Evolutionary conservation across 1,140 invertebrate species (phyloP), one percentile per base, ranked within the genome.

Genomic region (Dufourea novaeangliae): DNA sequence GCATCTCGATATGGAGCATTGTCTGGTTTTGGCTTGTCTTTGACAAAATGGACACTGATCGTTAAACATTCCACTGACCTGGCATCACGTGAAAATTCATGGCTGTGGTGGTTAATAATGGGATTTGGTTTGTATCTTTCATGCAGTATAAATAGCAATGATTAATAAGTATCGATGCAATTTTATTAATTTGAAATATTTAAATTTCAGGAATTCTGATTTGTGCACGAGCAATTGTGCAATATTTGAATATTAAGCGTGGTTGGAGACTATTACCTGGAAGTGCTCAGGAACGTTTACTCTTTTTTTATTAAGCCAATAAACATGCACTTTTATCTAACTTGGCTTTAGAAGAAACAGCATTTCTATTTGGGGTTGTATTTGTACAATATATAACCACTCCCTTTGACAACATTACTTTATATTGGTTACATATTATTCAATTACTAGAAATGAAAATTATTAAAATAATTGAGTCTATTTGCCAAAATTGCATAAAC

Each of bases 41-140:
- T 98, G 79, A 97, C 97, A 78, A 98, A 98, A 93, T 98, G 97
- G 98, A 98, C 97, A 29, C 94, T 98, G 54, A 98, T 98, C 87
- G 97, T 98, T 4, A 98, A 98, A 91, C 96, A 97, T 88, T 97
- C 96, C 73, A 97, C 97, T 73, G 96, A 97, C 79, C 92, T 97
- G 77, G 95, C 96, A 66, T 96, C 95, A 29, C 95, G 95, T 89
- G 96, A 97, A 88, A 97, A 97, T 91, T 96, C 95, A 66, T 97
- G 97, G 97, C 93, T 97, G 7, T 97, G 96, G 96, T 97, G 97
- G 96, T 93, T 97, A 39, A 97, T 97, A 80, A 97, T 97, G 95
- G 96, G 96, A 52, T 97, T 97, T 91, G 97, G 96, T 95, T 92
- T 94, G 91, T 92, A 71, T 80, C 34, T 46, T 56, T 57, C 7